Evolutionary conservation across 2,797 vertebrate genomes (phyloP), one percentile per base, ranked within the genome.

Genomic region (Acridotheres tristis): DNA sequence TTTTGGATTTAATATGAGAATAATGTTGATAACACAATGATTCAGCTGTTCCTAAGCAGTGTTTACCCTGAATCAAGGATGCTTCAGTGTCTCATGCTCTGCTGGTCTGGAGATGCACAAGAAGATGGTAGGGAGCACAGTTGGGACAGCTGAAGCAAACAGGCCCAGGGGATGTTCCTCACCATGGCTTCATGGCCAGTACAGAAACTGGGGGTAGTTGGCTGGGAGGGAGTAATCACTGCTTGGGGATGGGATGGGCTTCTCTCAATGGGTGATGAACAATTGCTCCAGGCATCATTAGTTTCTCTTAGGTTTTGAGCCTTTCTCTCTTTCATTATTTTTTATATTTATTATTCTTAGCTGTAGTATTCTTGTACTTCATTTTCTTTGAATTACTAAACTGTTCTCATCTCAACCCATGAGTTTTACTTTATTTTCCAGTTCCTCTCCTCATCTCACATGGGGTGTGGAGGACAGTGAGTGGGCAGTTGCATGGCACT

Each of bases 141-240:
- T 0, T 58, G n/a, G n/a, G 29, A 51, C 25, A 71, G n/a, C 19
- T 77, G 72, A 47, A 58, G 25, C 7, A 34, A 27, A 40, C 30
- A 65, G 12, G 29, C 25, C n/a, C 34, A 45, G 40, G 38, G 29
- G 29, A 16, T 27, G 34, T 34, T 71, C 20, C 2, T 0, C 17
- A 40, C n/a, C 17, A 8, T 1, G 30, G n/a, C 6, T 51, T 34
- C 0, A 0, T 34, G 10, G 25, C 29, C 38, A 47, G 20, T 40
- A 3, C 19, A 14, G 23, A 19, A 77, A 22, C 14, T 34, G 29
- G n/a, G 48, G 10, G 3, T 13, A 8, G 16, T 3, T 38, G 36
- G 2, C 36, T 77, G 51, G 10, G 29, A 51, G n/a, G 11, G n/a
- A 5, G 3, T 42, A 8, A 34, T 26, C 38, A 11, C 29, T 76